phyloP scores from a whole-genome alignment of 2,113 vertebrate genomes.

The Oreotrochilus melanogaster region DNA sequence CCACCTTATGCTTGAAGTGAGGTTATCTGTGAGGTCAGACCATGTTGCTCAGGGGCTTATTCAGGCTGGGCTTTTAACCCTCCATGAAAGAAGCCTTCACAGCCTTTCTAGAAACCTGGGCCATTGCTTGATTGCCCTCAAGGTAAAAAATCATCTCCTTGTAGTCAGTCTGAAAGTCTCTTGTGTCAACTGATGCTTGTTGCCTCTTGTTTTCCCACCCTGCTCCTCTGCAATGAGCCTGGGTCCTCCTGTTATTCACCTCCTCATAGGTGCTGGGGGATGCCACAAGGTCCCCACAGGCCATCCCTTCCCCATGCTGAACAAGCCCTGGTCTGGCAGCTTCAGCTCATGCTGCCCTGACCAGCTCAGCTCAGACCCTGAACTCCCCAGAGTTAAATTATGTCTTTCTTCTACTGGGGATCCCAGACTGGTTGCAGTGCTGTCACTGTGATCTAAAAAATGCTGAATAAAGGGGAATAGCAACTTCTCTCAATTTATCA shows the following conservation, averaged over 20 bases:
- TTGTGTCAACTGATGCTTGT: neutral
- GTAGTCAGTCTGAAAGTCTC: neutral
- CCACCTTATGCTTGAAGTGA: neutral
- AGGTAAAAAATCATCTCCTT: neutral
- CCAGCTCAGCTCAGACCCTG: too few relatives aligned
- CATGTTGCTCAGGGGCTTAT: neutral
- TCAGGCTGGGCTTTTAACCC: neutral
- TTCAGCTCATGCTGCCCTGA: neutral
- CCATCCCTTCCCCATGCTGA: neutral
- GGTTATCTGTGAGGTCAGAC: neutral
- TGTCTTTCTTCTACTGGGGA: neutral
- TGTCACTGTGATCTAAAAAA: neutral
- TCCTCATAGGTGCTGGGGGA: accelerated
- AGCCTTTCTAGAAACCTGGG: neutral
- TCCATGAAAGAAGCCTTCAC: neutral
- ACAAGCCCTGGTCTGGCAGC: neutral
- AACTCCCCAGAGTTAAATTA: neutral
- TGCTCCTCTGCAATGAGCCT: neutral
- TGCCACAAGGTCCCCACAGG: neutral
- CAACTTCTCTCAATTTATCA: neutral
- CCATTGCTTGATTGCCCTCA: neutral
- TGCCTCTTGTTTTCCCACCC: neutral
- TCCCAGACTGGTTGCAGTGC: neutral
- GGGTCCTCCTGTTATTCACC: neutral
- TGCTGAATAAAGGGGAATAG: neutral